phyloP scores from a whole-genome alignment of 2,797 vertebrate genomes.

The Momotus momota region DNA sequence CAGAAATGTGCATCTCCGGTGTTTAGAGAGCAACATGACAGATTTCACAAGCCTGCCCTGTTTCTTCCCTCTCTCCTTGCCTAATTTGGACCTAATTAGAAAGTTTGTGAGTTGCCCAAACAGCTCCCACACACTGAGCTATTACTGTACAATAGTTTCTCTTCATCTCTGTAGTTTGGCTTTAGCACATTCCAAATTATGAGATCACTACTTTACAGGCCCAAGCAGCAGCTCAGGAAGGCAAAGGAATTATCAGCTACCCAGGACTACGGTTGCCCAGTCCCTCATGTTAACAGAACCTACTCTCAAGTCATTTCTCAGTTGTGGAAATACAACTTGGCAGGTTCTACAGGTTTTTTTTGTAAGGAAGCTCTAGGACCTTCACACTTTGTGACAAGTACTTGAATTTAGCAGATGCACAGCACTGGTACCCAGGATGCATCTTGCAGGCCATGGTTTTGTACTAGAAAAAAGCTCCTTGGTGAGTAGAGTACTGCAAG shows the following conservation, averaged over 20 bases:
- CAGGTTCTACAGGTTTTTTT: background rate
- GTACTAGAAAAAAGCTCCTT: background rate
- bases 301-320: background rate
- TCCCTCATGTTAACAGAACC: background rate
- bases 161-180: background rate
- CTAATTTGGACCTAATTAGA: background rate
- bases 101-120: background rate
- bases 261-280: background rate
- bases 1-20: accelerated
- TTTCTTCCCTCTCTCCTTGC: background rate
- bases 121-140: background rate
- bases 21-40: background rate
- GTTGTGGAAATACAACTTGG: background rate
- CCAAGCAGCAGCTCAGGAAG: background rate
- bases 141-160: background rate
- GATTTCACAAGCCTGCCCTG: background rate
- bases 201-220: background rate
- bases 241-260: background rate
- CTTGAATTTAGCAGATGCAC: background rate
- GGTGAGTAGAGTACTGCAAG: background rate
- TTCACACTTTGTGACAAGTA: background rate
- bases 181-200: background rate
- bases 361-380: background rate
- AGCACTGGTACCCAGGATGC: background rate
- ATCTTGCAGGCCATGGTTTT: background rate